Percentiles rank a stretch among this genome's conserved stretches.
phyloP scores from a whole-genome alignment of 2,888 invertebrate species.

The Lasioglossum morio region DNA sequence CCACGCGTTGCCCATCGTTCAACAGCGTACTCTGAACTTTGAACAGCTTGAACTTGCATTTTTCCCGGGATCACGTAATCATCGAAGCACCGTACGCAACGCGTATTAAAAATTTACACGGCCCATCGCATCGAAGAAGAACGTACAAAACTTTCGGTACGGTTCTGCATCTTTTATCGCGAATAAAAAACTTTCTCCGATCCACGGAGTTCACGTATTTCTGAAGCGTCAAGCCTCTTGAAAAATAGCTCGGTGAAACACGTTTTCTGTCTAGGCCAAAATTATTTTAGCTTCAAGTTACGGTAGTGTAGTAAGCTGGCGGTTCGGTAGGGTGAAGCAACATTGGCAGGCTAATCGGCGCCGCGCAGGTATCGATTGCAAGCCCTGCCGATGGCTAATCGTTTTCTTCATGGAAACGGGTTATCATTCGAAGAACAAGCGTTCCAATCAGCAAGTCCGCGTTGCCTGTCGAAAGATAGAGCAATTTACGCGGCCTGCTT shows the following conservation, averaged over 20 bases:
- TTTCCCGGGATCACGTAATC: neutral
- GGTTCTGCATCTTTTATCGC: neutral
- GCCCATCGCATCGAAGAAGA: neutral
- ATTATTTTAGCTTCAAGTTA: too few species aligned
- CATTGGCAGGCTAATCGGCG: conserved; percentile 14
- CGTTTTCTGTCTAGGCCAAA: too few species aligned
- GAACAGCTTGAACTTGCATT: neutral
- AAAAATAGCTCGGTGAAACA: too few species aligned
- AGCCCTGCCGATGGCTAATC: conserved; percentile 38
- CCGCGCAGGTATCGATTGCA: conserved; percentile 24
- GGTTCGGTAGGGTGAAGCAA: neutral
- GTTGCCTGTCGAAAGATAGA: conserved; percentile 22
- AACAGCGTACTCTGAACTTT: neutral
- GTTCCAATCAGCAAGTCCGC: conserved; percentile 27
- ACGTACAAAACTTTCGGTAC: neutral
- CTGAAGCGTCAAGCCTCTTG: neutral
- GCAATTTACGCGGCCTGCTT: conserved; percentile 35
- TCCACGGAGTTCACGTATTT: neutral
- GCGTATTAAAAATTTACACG: neutral
- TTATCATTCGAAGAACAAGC: conserved; percentile 49
- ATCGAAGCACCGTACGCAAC: neutral
- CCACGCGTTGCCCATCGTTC: too few species aligned
- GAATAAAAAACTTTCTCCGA: neutral
- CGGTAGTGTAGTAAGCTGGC: too few species aligned
- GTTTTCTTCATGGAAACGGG: conserved; percentile 36